Conservation (phyloP, 2,797 vertebrate species). For the Pachyuromys duprasi region DNA sequence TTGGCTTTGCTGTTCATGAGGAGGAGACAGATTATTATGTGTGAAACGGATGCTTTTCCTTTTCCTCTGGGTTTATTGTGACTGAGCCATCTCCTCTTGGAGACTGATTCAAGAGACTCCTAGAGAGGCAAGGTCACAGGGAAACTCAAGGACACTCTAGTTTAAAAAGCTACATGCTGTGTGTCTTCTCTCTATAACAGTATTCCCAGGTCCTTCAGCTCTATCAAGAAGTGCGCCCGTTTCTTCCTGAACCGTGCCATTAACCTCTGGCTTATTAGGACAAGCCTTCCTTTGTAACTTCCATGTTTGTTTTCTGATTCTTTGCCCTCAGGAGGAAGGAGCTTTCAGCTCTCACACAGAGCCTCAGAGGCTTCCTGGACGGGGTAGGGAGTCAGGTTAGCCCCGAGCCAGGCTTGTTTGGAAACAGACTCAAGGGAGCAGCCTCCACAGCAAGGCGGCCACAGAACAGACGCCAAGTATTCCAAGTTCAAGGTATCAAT, state of each 20-base stretch:
- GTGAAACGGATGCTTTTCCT: background rate
- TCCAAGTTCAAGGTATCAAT: slow-evolving; percentile 52
- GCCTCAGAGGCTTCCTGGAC: slow-evolving; percentile 18
- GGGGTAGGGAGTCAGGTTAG: background rate
- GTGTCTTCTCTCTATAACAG: background rate
- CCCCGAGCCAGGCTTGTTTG: background rate
- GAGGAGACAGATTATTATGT: background rate
- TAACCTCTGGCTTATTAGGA: background rate
- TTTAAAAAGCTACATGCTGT: background rate
- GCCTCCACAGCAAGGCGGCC: background rate
- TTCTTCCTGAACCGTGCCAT: slow-evolving; percentile 7
- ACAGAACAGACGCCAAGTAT: background rate
- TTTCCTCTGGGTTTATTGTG: background rate
- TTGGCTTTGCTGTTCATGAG: background rate
- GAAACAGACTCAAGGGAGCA: background rate
- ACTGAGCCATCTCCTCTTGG: background rate
- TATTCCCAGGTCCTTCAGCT: background rate
- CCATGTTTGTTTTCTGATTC: background rate
- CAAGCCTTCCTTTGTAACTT: slow-evolving; percentile 50
- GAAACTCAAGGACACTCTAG: background rate
- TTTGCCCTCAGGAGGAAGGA: background rate
- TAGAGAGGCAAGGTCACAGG: background rate
- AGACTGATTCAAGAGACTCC: background rate
- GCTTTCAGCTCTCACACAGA: background rate
- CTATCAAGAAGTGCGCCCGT: background rate